A percentile compares a stretch with the other conserved stretches of the same genome.
These are phyloP conservation scores for Calvadosia cruxmelitensis DNA, from an alignment of 30 jellyfish, hydroid and myxozoan genomes.

Conservation along the genomic window DNA sequence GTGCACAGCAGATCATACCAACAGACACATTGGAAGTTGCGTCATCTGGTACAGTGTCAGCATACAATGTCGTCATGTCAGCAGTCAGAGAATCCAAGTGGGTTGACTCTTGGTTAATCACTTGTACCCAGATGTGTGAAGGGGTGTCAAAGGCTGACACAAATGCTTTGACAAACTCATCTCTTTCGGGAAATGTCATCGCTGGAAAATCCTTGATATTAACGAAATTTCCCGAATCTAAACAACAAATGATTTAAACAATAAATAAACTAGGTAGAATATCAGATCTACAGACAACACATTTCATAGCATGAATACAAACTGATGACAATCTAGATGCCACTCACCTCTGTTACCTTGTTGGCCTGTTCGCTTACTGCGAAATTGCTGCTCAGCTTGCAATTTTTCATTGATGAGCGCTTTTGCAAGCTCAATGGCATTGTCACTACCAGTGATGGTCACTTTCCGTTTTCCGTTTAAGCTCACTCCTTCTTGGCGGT, in stretches of 20 bases:
- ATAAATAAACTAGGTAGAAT: too few species aligned
- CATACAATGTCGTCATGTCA: slow-evolving; percentile 45
- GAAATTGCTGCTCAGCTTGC: slow-evolving; percentile 8
- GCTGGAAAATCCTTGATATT: slow-evolving; percentile 21
- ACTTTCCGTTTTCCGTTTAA: slow-evolving; percentile 24
- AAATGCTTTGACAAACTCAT: slow-evolving; percentile 42
- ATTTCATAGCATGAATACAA: too few species aligned
- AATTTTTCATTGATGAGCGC: slow-evolving; percentile 50
- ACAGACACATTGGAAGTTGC: slow-evolving; percentile 13
- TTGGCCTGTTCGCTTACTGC: too few species aligned
- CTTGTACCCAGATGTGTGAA: slow-evolving; percentile 55
- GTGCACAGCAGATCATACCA: slow-evolving; percentile 77
- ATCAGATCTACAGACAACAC: too few species aligned
- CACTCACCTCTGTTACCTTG: too few species aligned
- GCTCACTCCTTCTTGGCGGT: slow-evolving; percentile 12
- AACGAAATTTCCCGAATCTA: not conserved
- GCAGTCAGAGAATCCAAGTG: slow-evolving; percentile 39
- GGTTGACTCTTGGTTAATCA: slow-evolving; percentile 21
- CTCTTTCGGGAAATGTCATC: slow-evolving; percentile 28
- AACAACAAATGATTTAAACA: too few species aligned
- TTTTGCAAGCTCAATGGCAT: slow-evolving; percentile 59
- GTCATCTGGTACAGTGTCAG: slow-evolving; percentile 6
- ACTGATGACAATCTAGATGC: too few species aligned
- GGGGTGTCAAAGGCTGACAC: slow-evolving; percentile 84
- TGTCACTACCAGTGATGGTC: slow-evolving; percentile 29